Percentiles rank a stretch among this genome's conserved stretches.
Conservation (phyloP, 2,888 invertebrate species). For the Drosophila limbata region DNA sequence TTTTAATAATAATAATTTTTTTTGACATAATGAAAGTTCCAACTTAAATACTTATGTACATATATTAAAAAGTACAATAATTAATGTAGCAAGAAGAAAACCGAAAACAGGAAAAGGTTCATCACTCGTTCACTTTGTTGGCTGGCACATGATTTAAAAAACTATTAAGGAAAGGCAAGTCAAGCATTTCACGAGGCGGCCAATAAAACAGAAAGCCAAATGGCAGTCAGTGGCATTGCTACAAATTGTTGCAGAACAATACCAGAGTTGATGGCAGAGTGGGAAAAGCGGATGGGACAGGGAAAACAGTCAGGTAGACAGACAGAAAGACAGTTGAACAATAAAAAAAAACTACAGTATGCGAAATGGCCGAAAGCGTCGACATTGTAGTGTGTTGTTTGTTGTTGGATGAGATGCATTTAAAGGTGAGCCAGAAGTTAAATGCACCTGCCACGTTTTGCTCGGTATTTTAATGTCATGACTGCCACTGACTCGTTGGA, state of each 20-base stretch:
- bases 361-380: conserved; percentile 63
- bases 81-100: conserved; percentile 12
- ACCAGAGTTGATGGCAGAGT: neutral
- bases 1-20: too few relatives aligned
- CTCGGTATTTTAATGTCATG: conserved; percentile 49
- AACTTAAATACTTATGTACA: neutral
- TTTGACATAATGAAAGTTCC: neutral
- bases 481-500: conserved; percentile 19
- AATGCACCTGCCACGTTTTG: conserved; percentile 73
- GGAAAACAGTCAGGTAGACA: conserved; percentile 18
- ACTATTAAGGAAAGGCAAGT: conserved; percentile 69
- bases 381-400: conserved; percentile 58
- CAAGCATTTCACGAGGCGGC: conserved; percentile 41
- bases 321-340: conserved; percentile 44
- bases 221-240: conserved; percentile 9
- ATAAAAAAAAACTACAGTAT: conserved; percentile 62
- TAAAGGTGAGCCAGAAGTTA: conserved; percentile 74
- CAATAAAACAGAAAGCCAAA: conserved; percentile 25
- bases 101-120: neutral
- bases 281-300: neutral
- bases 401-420: conserved; percentile 45
- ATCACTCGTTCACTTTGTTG: conserved; percentile 6
- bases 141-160: conserved; percentile 45
- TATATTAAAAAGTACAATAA: conserved; percentile 8
- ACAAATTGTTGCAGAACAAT: conserved; percentile 38